Percentiles rank a stretch among this genome's conserved stretches.
phyloP scores from a whole-genome alignment of 1,140 invertebrate genomes.

The Scaptomyza graminum region DNA sequence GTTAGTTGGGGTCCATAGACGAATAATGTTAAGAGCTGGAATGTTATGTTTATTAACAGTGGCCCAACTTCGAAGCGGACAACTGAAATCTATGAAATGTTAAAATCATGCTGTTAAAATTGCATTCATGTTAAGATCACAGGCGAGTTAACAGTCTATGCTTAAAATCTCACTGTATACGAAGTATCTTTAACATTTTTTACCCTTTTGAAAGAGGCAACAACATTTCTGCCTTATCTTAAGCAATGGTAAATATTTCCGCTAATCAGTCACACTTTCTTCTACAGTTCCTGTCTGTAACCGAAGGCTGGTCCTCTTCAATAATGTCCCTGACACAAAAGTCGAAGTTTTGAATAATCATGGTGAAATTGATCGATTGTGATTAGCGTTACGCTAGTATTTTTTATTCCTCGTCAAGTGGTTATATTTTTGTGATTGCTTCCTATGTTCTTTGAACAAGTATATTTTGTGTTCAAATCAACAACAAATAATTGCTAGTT shows the following conservation, averaged over 20 bases:
- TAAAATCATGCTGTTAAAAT: too few relatives aligned
- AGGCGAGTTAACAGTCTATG: too few relatives aligned
- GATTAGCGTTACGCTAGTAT: conserved; percentile 29
- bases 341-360: background rate
- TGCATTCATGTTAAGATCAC: too few relatives aligned
- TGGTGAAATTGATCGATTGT: conserved; percentile 15
- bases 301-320: too few relatives aligned
- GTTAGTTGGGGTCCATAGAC: too few relatives aligned
- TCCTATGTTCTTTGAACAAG: conserved; percentile 15
- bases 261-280: conserved; percentile 8
- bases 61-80: too few relatives aligned
- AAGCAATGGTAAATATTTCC: background rate
- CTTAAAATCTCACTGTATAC: background rate
- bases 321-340: conserved; percentile 18
- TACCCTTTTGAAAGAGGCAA: background rate
- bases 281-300: too few relatives aligned
- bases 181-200: background rate
- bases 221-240: background rate
- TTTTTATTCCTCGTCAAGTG: conserved; percentile 1
- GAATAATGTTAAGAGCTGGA: too few relatives aligned
- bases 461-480: conserved; percentile 15
- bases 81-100: too few relatives aligned
- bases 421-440: conserved; percentile 24
- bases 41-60: too few relatives aligned
- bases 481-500: conserved; percentile 19